Percentiles rank a stretch among this genome's conserved stretches.
Conservation (phyloP, 1,140 invertebrate species). For the Drusus annulatus region DNA sequence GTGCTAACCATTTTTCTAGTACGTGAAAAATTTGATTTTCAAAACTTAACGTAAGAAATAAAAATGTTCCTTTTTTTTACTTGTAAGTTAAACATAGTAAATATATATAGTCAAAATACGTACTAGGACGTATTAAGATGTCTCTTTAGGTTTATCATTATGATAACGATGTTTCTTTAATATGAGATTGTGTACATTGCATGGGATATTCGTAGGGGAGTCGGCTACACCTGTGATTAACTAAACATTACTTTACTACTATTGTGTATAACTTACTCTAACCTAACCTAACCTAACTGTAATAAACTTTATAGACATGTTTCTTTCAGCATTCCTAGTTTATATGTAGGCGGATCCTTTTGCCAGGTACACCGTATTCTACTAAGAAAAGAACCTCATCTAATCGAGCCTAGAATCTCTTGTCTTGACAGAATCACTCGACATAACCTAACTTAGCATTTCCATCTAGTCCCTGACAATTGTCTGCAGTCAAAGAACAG, state of each 20-base stretch:
- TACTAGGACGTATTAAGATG: conserved; percentile 58
- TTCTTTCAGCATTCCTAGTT: not conserved
- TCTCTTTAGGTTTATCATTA: conserved; percentile 57
- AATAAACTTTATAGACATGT: not conserved
- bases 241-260: conserved; percentile 55
- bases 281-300: conserved; percentile 9
- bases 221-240: conserved; percentile 60
- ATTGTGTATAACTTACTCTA: conserved; percentile 47
- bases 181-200: conserved; percentile 43
- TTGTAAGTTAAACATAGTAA: conserved; percentile 57
- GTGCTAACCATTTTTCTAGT: conserved; percentile 60
- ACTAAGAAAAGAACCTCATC: not conserved
- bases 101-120: conserved; percentile 57
- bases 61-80: conserved; percentile 60
- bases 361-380: not conserved
- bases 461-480: no score
- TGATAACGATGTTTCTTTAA: conserved; percentile 42
- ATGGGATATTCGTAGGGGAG: conserved; percentile 49
- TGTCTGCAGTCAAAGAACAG: not conserved
- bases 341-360: not conserved
- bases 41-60: conserved; percentile 55
- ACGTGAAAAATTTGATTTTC: conserved; percentile 57
- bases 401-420: no score
- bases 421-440: no score
- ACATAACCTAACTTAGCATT: no score